phyloP scores from a whole-genome alignment of 2,888 invertebrate genomes.

The Platycheirus rosarum region DNA sequence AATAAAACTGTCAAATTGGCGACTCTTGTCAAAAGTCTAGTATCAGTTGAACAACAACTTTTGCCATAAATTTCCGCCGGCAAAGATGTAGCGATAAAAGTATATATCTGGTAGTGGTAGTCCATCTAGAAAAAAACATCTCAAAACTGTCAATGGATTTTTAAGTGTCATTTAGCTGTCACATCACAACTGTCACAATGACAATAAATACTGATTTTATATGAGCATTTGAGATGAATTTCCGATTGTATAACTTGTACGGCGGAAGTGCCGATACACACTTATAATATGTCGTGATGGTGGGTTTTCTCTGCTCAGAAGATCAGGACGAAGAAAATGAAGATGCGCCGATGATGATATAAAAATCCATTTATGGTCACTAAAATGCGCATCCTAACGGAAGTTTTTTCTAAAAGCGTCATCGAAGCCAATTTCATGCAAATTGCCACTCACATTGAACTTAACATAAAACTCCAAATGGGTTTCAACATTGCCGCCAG shows the following conservation, averaged over 20 bases:
- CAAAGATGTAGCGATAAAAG: neutral
- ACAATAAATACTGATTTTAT: constrained; percentile 30
- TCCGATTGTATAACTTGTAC: constrained; percentile 16
- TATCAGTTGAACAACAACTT: constrained; percentile 3
- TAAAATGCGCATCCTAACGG: constrained; percentile 54
- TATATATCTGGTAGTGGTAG: neutral
- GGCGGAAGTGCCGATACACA: constrained; percentile 23
- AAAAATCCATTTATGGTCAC: constrained; percentile 44
- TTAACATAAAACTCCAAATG: constrained; percentile 55
- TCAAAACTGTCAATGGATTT: constrained; percentile 26
- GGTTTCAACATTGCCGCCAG: constrained; percentile 43
- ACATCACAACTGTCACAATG: constrained; percentile 18
- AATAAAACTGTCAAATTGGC: constrained; percentile 14
- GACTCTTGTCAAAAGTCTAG: constrained; percentile 17
- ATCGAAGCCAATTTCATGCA: constrained; percentile 60
- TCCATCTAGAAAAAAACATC: neutral
- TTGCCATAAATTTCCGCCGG: constrained; percentile 13
- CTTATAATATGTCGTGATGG: neutral
- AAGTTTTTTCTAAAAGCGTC: constrained; percentile 35
- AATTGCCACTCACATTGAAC: constrained; percentile 65
- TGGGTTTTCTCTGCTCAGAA: too few relatives aligned
- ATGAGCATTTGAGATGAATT: constrained; percentile 4
- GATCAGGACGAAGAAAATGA: neutral
- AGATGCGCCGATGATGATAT: constrained; percentile 25
- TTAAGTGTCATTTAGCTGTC: constrained; percentile 27